Base-by-base conservation (phyloP, 2,888 invertebrate genomes). In the Leucoptera coffeella region DNA sequence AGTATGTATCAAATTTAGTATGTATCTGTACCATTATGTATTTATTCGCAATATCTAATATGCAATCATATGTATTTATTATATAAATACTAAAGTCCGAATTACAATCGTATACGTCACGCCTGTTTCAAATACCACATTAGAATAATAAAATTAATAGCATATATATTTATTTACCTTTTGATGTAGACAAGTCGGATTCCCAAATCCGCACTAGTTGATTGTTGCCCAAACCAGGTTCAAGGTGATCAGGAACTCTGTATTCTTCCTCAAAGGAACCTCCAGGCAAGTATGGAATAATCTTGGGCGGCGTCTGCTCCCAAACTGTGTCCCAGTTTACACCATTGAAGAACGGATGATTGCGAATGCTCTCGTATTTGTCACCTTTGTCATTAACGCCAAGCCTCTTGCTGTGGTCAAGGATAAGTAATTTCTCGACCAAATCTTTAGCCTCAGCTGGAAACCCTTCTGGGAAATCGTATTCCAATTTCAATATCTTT, bases 401-500 rank as follows among this genome's bases (percentile, higher is more conserved):
- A 30, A 97, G 60, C 39, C 97, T 76, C 41, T 87, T 74, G 7
- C 64, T 69, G 6, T 90, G 84, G 37, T 92, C 84, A 34, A 92
- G 57, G 32, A 88, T 88, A 46, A 97, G 67, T 34, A 97, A 73
- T 47, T 85, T 81, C 47, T 83, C 76, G 28, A 97, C 87, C 41
- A 99, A 75, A 64, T 93, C 87, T 55, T 82, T 84, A n/a, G 92
- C 91, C 31, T 78, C 74, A 33, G 78, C 75, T 37, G 86, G 82
- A 54, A 99, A 96, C 17, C 89, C 90, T 48, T 91, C 87, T 0
- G 96, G 94, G 45, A 94, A 92, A 45, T 85, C 85, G 52, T 93
- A 94, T 28, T 92, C 86, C 47, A 91, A 73, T 54, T 85, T 86
- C 28, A 88, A 73, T 41, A 99, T 95, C 64, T 94, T 94, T 60